These are phyloP conservation scores for Trochalopteron elliotii DNA, from an alignment of 2,113 vertebrate species.

Conservation along the genomic window DNA sequence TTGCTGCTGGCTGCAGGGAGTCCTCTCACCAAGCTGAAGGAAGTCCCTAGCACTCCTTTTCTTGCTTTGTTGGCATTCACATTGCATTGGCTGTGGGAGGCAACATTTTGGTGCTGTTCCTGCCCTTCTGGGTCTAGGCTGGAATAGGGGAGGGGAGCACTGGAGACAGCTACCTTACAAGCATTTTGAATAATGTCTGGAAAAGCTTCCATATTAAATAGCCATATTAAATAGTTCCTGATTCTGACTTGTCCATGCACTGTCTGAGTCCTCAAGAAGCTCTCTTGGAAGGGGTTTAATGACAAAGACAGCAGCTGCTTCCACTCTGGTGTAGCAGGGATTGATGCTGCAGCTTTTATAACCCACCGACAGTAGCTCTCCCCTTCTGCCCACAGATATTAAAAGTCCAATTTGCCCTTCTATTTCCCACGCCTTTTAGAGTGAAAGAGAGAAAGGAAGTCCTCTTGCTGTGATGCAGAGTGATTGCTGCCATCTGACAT, in stretches of 20 bases:
- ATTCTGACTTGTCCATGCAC: not conserved
- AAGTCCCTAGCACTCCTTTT: not conserved
- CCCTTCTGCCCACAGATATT: not conserved
- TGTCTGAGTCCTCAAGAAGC: not conserved
- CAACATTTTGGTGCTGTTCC: not conserved
- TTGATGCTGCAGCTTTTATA: not conserved
- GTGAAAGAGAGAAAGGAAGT: constrained; percentile 32
- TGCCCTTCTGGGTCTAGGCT: not conserved
- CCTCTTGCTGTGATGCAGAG: constrained; percentile 45
- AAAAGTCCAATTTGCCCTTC: constrained; percentile 46
- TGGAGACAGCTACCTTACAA: not conserved
- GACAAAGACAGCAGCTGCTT: not conserved
- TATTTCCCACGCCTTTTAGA: constrained; percentile 6
- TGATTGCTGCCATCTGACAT: constrained; percentile 62
- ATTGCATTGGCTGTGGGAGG: not conserved
- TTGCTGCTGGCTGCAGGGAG: not conserved
- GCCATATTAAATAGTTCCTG: not conserved
- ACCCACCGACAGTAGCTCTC: not conserved
- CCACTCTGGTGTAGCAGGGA: not conserved
- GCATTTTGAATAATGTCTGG: not conserved
- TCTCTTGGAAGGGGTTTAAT: not conserved
- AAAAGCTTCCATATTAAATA: not conserved
- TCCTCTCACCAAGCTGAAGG: not conserved
- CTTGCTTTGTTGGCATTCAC: not conserved
- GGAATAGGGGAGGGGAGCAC: not conserved